phyloP scores from a whole-genome alignment of 2,888 invertebrate species.

The Bibio marci region DNA sequence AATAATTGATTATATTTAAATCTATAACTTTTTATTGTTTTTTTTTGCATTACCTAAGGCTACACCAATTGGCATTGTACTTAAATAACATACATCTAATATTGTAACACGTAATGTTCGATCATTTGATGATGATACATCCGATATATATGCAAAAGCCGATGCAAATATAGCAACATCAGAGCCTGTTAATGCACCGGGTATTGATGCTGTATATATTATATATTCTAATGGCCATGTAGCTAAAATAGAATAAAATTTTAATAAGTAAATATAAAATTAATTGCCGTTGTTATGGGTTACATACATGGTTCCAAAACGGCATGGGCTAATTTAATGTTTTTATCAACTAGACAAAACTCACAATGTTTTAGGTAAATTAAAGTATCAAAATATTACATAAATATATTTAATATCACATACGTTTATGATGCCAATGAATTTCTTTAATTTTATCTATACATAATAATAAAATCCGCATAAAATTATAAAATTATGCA shows the following conservation, averaged over 20 bases:
- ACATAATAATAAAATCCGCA: no score
- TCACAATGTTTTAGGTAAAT: no score
- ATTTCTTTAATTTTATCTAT: no score
- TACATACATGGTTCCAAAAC: neutral
- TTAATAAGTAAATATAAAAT: neutral
- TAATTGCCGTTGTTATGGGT: no score
- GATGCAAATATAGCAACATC: slow-evolving; percentile 67
- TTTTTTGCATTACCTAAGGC: slow-evolving; percentile 41
- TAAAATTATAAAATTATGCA: no score
- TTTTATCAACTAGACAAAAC: no score
- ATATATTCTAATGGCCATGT: slow-evolving; percentile 59
- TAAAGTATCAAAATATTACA: no score
- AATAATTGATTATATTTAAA: neutral
- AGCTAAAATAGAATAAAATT: slow-evolving; percentile 17
- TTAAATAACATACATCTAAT: slow-evolving; percentile 63
- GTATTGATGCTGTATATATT: slow-evolving; percentile 57
- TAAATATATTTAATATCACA: no score
- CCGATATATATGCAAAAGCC: slow-evolving; percentile 64
- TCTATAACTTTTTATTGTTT: neutral
- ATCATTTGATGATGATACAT: slow-evolving; percentile 47
- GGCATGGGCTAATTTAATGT: neutral
- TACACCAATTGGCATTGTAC: slow-evolving; percentile 69
- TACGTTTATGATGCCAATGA: no score
- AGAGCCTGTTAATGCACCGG: slow-evolving; percentile 59
- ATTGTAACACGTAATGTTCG: slow-evolving; percentile 67